These are phyloP conservation scores for Babyrousa celebensis DNA, from an alignment of 2,797 vertebrate species.

Conservation along the genomic window DNA sequence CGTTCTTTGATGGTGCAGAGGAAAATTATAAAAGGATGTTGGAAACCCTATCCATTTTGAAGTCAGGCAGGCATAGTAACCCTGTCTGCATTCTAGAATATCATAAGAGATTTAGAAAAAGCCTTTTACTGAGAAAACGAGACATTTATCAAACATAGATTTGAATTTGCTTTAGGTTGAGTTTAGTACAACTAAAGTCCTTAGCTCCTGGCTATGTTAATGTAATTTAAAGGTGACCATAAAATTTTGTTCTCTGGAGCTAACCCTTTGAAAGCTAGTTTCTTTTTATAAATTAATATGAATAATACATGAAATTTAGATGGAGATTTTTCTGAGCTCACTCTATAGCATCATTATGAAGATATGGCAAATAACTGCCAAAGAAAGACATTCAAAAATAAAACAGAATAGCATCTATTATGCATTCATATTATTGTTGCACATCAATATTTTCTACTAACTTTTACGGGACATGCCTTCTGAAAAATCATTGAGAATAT, in stretches of 20 bases:
- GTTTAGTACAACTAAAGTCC: conserved; percentile 79
- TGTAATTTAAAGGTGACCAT: conserved; percentile 82
- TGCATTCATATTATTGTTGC: conserved; percentile 61
- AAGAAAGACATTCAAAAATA: conserved; percentile 77
- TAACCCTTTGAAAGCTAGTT: conserved; percentile 81
- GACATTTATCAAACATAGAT: conserved; percentile 74
- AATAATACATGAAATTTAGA: conserved; percentile 83
- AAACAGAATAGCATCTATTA: conserved; percentile 61
- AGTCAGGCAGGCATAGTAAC: conserved; percentile 52
- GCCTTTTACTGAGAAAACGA: conserved; percentile 74
- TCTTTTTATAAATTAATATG: conserved; percentile 82
- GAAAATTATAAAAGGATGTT: conserved; percentile 41
- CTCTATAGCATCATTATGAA: conserved; percentile 77
- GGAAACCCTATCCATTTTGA: conserved; percentile 36
- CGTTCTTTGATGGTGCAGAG: conserved; percentile 44
- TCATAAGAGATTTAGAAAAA: conserved; percentile 76
- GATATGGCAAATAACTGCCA: conserved; percentile 71
- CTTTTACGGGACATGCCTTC: conserved; percentile 42
- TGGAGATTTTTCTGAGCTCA: conserved; percentile 75
- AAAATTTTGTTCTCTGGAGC: conserved; percentile 81
- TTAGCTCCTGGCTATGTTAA: conserved; percentile 82
- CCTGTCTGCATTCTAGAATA: conserved; percentile 64
- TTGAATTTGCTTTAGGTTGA: conserved; percentile 80
- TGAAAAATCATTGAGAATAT: conserved; percentile 63
- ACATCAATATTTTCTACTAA: conserved; percentile 65